phyloP scores from a whole-genome alignment of 2,113 vertebrate species.

The Cebidichthys violaceus region DNA sequence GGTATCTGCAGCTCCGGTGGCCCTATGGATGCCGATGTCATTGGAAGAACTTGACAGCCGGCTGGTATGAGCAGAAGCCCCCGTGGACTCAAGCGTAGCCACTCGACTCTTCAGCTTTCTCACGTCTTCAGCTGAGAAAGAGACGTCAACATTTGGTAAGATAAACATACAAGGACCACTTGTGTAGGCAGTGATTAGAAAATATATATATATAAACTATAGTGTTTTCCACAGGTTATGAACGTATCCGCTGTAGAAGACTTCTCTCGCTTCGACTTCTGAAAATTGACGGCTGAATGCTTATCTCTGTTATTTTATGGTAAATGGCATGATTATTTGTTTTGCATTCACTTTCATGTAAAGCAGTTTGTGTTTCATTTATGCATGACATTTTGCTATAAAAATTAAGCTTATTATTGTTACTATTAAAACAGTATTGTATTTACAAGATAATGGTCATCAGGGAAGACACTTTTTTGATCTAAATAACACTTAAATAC shows the following conservation, averaged over 20 bases:
- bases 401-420: background rate
- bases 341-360: background rate
- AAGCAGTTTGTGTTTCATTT: background rate
- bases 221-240: background rate
- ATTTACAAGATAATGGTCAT: background rate
- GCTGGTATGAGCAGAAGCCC: conserved; percentile 20
- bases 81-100: conserved; percentile 76
- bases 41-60: conserved; percentile 27
- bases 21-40: conserved; percentile 42
- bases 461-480: background rate
- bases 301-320: background rate
- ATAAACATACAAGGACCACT: background rate
- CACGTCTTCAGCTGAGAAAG: conserved; percentile 89
- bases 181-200: background rate
- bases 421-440: background rate
- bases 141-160: background rate
- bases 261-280: background rate
- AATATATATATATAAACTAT: background rate
- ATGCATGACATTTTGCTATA: background rate
- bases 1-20: conserved; percentile 1
- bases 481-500: background rate
- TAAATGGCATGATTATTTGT: background rate
- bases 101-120: conserved; percentile 90
- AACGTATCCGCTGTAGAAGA: background rate
- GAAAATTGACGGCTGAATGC: background rate